Evolutionary conservation across 2,797 vertebrate genomes (phyloP), one percentile per base, ranked within the genome.

Genomic region (Ammospiza maritima): DNA sequence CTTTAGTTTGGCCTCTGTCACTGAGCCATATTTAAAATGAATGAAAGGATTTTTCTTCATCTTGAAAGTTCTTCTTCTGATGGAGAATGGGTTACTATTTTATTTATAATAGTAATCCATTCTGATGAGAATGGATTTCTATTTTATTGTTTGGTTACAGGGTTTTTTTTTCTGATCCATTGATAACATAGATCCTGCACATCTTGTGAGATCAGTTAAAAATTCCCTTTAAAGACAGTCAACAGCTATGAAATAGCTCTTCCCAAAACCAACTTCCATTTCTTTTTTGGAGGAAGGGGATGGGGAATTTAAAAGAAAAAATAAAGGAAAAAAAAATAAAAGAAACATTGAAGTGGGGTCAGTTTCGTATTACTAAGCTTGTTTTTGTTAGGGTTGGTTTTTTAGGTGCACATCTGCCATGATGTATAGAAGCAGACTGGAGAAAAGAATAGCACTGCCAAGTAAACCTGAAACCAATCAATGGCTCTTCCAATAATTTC

Each of bases 21-120:
- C n/a, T 67, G 76, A 92, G 72, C 14, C 5, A 3, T 56, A 64
- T 88, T 96, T 88, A 78, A 90, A 96, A 77, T 65, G 50, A 88
- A 47, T 82, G 27, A 92, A 91, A 82, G 48, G 36, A 77, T 94
- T 93, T 88, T 96, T 88, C 76, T 90, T 94, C 62, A 36, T 40
- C 64, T 88, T 84, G 48, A 76, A 87, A 81, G 22, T 62, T 32
- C 77, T 93, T 88, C 56, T 86, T 95, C 17, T 32, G 85, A 50
- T 73, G 73, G 32, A 71, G 27, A 57, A 71, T 48, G 58, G 47
- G 53, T 93, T 86, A n/a, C 16, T 82, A 25, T 67, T 44, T 34
- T 72, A 73, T 13, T 58, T 47, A 47, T 47, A 47, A 47, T 22
- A 47, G 21, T 47, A 47, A 47, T 47, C 21, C 11, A 47, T 86